Conservation (phyloP, 2,888 invertebrate species). For the Drosophila longiperda region DNA sequence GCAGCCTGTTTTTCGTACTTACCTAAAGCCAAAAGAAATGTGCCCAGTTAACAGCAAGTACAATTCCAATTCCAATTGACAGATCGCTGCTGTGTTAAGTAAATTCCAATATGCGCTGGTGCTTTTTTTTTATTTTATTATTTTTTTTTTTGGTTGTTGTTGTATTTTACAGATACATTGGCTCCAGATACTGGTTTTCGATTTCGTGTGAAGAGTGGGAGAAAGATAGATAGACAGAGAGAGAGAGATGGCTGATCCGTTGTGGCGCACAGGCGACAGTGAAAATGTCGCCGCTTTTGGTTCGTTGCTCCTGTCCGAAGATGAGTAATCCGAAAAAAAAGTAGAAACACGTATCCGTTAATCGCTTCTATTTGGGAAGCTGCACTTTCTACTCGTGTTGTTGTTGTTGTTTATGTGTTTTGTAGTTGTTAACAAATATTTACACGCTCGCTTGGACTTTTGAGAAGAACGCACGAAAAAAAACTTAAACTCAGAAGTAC, state of each 20-base stretch:
- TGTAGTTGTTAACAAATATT: conserved; percentile 64
- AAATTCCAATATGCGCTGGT: conserved; percentile 77
- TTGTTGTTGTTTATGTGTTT: conserved; percentile 28
- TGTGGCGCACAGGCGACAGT: conserved; percentile 49
- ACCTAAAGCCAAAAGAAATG: conserved; percentile 34
- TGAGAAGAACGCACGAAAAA: conserved; percentile 20
- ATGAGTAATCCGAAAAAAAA: conserved; percentile 69
- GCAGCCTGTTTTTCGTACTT: conserved; percentile 35
- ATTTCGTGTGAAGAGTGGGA: conserved; percentile 59
- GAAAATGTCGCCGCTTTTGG: conserved; percentile 54
- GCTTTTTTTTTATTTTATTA: conserved; percentile 5
- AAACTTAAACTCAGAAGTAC: conserved; percentile 40
- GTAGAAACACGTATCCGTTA: conserved; percentile 31
- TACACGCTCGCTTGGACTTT: conserved; percentile 62
- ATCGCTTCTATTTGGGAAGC: conserved; percentile 10
- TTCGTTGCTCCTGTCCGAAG: conserved; percentile 59
- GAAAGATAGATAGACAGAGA: conserved; percentile 28
- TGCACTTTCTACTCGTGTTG: conserved; percentile 6
- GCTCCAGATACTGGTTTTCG: conserved; percentile 76
- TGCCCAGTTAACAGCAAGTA: conserved; percentile 18
- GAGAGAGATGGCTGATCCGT: conserved; percentile 18
- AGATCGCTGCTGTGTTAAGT: conserved; percentile 45
- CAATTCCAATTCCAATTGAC: conserved; percentile 68
- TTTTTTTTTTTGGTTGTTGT: conserved; percentile 21
- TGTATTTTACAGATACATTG: conserved; percentile 78